Evolutionary conservation across 2,888 invertebrate species (phyloP).

Genomic region (Oligia strigilis): DNA sequence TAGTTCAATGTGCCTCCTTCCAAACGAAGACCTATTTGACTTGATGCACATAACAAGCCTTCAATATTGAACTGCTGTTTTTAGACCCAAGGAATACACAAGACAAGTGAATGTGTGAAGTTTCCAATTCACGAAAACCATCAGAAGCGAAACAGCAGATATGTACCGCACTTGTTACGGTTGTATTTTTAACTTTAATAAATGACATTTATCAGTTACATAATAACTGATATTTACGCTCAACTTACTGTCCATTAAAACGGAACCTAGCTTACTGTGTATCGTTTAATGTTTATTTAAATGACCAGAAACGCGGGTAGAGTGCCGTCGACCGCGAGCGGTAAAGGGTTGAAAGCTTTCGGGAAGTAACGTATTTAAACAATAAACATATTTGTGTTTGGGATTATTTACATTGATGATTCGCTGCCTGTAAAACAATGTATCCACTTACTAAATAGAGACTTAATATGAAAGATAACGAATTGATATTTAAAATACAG

Average conservation of each 20-base stretch:
- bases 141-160: constrained; percentile 15
- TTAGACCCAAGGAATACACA: background rate
- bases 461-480: background rate
- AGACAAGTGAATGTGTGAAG: constrained; percentile 6
- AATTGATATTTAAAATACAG: no score
- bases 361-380: constrained; percentile 31
- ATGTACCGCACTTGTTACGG: constrained; percentile 9
- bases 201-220: constrained; percentile 38
- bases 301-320: constrained; percentile 38
- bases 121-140: constrained; percentile 9
- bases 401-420: constrained; percentile 21
- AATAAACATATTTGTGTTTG: constrained; percentile 31
- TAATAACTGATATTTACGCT: constrained; percentile 41
- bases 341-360: constrained; percentile 59
- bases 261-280: constrained; percentile 29
- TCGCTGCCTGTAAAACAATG: background rate
- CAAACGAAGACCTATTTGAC: background rate
- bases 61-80: background rate
- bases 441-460: background rate
- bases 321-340: constrained; percentile 55
- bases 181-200: constrained; percentile 19
- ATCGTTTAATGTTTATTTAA: constrained; percentile 57
- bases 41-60: background rate
- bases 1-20: constrained; percentile 28
- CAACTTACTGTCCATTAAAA: constrained; percentile 51